These are phyloP conservation scores for Leptarthrus brevirostris DNA, from an alignment of 2,888 invertebrate genomes.

Conservation along the genomic window DNA sequence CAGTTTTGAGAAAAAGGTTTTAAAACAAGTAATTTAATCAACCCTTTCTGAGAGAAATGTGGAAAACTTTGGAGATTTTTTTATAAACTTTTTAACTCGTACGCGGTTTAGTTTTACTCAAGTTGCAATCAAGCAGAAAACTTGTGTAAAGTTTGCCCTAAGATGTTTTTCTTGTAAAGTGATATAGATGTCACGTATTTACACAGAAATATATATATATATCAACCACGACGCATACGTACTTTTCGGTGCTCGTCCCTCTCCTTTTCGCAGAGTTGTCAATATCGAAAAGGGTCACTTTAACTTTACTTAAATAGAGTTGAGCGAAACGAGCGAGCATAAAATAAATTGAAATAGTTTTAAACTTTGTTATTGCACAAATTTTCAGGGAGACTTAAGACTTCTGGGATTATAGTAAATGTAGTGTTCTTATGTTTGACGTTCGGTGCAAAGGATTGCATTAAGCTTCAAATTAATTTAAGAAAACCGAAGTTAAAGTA, in stretches of 20 bases:
- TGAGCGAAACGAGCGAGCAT: background rate
- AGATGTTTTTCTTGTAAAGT: background rate
- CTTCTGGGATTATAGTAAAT: background rate
- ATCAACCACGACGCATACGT: too few relatives aligned
- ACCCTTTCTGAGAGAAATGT: too few relatives aligned
- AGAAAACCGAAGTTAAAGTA: too few relatives aligned
- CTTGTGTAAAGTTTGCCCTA: background rate
- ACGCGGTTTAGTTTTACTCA: background rate
- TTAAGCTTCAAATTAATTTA: background rate
- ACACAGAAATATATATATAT: too few relatives aligned
- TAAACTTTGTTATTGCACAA: conserved; percentile 44
- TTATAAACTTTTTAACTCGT: too few relatives aligned
- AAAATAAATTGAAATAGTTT: conserved; percentile 45
- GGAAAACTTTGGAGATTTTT: too few relatives aligned
- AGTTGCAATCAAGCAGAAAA: conserved; percentile 6
- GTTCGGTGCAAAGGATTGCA: too few relatives aligned
- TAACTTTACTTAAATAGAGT: background rate
- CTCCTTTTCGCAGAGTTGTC: background rate
- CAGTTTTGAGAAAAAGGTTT: too few relatives aligned
- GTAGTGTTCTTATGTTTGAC: background rate
- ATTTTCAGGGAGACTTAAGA: conserved; percentile 1
- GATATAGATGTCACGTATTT: too few relatives aligned
- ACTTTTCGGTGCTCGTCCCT: too few relatives aligned
- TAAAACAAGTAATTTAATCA: too few relatives aligned
- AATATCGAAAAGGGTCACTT: conserved; percentile 5